A percentile compares a stretch with the other conserved stretches of the same genome.
Conservation (phyloP, 2,113 vertebrate genomes). For the Platichthys stellatus region DNA sequence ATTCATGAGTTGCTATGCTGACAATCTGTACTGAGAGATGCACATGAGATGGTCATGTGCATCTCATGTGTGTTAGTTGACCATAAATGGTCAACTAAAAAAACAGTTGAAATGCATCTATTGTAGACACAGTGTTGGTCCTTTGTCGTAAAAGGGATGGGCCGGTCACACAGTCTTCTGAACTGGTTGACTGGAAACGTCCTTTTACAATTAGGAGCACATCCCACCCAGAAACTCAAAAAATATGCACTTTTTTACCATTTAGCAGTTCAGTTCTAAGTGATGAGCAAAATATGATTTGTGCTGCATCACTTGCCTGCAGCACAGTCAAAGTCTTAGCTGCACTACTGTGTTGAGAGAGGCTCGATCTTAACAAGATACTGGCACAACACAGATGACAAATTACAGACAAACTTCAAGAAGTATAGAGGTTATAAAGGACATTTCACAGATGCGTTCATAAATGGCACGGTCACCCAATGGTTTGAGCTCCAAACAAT, state of each 20-base stretch:
- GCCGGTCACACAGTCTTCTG: background rate
- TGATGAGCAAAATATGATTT: constrained; percentile 5
- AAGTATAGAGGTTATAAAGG: background rate
- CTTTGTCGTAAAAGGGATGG: background rate
- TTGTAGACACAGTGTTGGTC: background rate
- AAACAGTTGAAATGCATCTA: background rate
- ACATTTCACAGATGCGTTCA: background rate
- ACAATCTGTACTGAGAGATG: background rate
- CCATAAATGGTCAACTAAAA: background rate
- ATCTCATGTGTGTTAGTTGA: no score
- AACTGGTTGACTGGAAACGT: background rate
- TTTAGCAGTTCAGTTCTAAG: background rate
- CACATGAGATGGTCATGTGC: background rate
- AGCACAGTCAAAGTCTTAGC: background rate
- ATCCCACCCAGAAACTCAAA: background rate
- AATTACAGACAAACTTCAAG: background rate
- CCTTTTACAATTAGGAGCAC: background rate
- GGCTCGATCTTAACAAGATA: no score
- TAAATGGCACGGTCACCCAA: background rate
- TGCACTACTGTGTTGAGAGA: background rate
- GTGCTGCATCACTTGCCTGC: background rate
- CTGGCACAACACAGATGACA: no score
- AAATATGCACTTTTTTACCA: background rate
- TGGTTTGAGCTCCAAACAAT: background rate
- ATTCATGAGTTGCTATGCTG: background rate